Conservation (phyloP, 2,113 vertebrate species). For the Daubentonia madagascariensis region DNA sequence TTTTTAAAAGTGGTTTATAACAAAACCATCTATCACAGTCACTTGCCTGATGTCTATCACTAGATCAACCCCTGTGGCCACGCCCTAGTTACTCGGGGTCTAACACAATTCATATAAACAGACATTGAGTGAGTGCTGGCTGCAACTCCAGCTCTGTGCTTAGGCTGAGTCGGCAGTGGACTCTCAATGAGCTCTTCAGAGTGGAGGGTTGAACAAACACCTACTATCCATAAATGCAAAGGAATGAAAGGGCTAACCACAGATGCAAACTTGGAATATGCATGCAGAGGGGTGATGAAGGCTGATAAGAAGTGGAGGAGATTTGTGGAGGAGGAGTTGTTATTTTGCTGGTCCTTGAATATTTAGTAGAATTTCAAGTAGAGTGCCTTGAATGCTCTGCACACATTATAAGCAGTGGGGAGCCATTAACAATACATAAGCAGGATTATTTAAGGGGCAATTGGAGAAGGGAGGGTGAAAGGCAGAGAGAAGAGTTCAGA, state of each 20-base stretch:
- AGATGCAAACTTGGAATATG: not conserved
- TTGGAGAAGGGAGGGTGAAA: not conserved
- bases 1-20: not conserved
- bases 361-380: constrained; percentile 3
- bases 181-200: not conserved
- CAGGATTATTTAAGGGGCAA: not conserved
- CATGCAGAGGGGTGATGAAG: not conserved
- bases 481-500: not conserved
- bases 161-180: not conserved
- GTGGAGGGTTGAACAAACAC: not conserved
- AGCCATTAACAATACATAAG: not conserved
- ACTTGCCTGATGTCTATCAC: not conserved
- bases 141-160: not conserved
- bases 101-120: not conserved
- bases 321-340: not conserved
- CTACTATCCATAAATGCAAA: not conserved
- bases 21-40: not conserved
- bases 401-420: not conserved
- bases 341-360: not conserved
- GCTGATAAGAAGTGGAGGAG: not conserved
- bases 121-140: not conserved
- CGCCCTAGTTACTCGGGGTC: not conserved
- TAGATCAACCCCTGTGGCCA: not conserved
- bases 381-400: not conserved
- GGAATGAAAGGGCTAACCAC: not conserved